Evolutionary conservation across 2,888 invertebrate species (phyloP).

Genomic region (Troides oblongomaculatus): DNA sequence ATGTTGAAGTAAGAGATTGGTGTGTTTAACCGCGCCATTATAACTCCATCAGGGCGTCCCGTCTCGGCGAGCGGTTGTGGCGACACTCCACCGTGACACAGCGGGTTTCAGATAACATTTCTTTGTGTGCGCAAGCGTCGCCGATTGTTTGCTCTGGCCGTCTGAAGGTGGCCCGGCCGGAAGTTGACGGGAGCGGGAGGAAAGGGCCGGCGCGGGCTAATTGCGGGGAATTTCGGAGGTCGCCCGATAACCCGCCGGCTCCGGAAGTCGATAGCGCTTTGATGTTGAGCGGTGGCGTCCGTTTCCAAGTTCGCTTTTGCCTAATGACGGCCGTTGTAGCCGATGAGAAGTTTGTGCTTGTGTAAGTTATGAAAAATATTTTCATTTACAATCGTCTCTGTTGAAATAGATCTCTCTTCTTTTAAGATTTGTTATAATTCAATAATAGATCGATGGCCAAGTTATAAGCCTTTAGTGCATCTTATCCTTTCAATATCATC

Average conservation of each 20-base stretch:
- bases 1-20: constrained; percentile 12
- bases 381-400: no score
- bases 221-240: constrained; percentile 76
- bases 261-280: constrained; percentile 76
- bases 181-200: constrained; percentile 52
- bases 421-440: no score
- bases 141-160: constrained; percentile 39
- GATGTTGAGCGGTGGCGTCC: constrained; percentile 68
- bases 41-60: constrained; percentile 17
- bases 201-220: constrained; percentile 58
- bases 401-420: no score
- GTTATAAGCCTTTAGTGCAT: no score
- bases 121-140: constrained; percentile 35
- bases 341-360: neutral
- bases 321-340: constrained; percentile 21
- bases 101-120: constrained; percentile 27
- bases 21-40: constrained; percentile 9
- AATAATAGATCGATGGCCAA: no score
- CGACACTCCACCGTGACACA: constrained; percentile 22
- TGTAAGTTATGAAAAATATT: no score
- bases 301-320: constrained; percentile 46
- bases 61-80: constrained; percentile 6
- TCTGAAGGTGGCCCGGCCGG: constrained; percentile 45
- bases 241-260: constrained; percentile 72
- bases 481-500: no score